A percentile compares a stretch with the other conserved stretches of the same genome.
These are phyloP conservation scores for Drosophila paulistorum DNA, from an alignment of 1,140 invertebrate species.

Conservation along the genomic window DNA sequence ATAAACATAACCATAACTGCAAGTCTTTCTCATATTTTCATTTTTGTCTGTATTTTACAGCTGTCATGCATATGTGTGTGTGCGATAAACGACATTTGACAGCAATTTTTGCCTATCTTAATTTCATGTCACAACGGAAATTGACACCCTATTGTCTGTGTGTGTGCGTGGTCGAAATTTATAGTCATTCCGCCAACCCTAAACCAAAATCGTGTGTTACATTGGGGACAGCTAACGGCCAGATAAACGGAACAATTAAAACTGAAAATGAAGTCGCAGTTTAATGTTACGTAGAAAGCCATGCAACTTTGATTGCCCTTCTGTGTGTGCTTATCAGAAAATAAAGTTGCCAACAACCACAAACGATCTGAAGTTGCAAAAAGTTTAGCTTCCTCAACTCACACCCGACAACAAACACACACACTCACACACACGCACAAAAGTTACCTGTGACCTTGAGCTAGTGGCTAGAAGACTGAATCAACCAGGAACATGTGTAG, in stretches of 20 bases:
- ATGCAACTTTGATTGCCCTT: slow-evolving; percentile 41
- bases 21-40: slow-evolving; percentile 5
- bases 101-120: slow-evolving; percentile 71
- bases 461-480: slow-evolving; percentile 37
- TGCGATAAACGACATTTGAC: slow-evolving; percentile 58
- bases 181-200: slow-evolving; percentile 37
- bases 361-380: no score
- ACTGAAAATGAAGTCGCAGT: slow-evolving; percentile 43
- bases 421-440: no score
- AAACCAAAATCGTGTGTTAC: slow-evolving; percentile 28
- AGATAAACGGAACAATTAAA: slow-evolving; percentile 71
- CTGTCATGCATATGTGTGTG: slow-evolving; percentile 39
- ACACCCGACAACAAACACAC: no score
- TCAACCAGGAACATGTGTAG: not conserved
- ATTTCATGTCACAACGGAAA: slow-evolving; percentile 73
- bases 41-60: slow-evolving; percentile 58
- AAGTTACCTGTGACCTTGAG: slow-evolving; percentile 56
- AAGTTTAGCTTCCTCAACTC: no score
- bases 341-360: slow-evolving; percentile 8
- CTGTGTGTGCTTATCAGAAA: slow-evolving; percentile 38
- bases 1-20: slow-evolving; percentile 35
- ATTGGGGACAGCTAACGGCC: slow-evolving; percentile 59
- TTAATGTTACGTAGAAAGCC: slow-evolving; percentile 30
- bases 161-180: slow-evolving; percentile 39
- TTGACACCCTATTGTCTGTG: slow-evolving; percentile 58